Conservation (phyloP, 2,888 invertebrate species). For the Diaprepes abbreviatus region DNA sequence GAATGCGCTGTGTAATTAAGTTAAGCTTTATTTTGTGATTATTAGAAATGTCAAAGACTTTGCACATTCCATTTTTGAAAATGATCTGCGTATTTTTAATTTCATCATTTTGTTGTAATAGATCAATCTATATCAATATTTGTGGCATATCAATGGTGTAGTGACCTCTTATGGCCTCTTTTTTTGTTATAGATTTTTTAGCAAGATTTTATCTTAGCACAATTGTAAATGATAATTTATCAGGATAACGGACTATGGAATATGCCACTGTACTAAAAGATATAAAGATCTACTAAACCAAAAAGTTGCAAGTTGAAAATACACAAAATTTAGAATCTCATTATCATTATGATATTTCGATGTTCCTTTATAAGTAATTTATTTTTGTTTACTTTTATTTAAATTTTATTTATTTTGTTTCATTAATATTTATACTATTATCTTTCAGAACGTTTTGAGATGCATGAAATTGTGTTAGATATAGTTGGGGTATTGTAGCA, state of each 20-base stretch:
- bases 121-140: not conserved
- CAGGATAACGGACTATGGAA: too few species aligned
- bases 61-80: conserved; percentile 8
- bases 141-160: too few species aligned
- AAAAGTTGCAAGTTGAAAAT: not conserved
- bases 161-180: too few species aligned
- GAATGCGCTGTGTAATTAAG: conserved; percentile 2
- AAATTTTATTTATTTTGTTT: conserved; percentile 9
- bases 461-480: not conserved
- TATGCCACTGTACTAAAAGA: too few species aligned
- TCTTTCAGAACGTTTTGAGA: not conserved
- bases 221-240: too few species aligned
- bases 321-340: not conserved
- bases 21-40: conserved; percentile 18
- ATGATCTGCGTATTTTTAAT: not conserved
- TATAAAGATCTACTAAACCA: not conserved
- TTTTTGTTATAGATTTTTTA: too few species aligned
- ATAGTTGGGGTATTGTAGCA: conserved; percentile 7
- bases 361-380: conserved; percentile 10
- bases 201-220: too few species aligned
- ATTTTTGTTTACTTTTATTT: conserved; percentile 1
- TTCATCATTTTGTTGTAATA: not conserved
- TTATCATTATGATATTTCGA: conserved; percentile 1
- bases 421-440: not conserved
- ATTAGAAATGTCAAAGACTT: conserved; percentile 15